These are phyloP conservation scores for Rhingia rostrata DNA, from an alignment of 2,888 invertebrate genomes.

Conservation along the genomic window DNA sequence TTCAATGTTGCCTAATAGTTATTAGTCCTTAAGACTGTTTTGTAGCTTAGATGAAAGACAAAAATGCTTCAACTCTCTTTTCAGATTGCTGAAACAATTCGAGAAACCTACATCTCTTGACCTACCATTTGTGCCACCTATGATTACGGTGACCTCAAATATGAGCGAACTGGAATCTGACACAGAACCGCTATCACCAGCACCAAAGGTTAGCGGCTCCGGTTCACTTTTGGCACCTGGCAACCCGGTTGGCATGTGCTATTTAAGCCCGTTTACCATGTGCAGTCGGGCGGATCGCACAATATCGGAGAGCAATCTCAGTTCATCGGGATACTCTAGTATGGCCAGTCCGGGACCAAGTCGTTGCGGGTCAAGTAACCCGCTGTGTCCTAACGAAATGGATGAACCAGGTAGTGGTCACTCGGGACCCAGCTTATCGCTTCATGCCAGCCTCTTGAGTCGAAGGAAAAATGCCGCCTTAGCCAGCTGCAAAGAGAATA, in stretches of 20 bases:
- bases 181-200: conserved; percentile 87
- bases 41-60: conserved; percentile 58
- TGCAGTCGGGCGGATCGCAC: conserved; percentile 88
- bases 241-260: conserved; percentile 86
- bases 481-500: conserved; percentile 84
- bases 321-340: conserved; percentile 92
- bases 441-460: conserved; percentile 83
- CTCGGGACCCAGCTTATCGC: conserved; percentile 76
- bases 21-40: conserved; percentile 22
- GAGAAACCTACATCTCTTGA: conserved; percentile 86
- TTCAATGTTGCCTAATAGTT: conserved; percentile 50
- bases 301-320: conserved; percentile 92
- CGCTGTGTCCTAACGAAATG: conserved; percentile 89
- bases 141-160: conserved; percentile 90
- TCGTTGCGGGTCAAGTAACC: conserved; percentile 91
- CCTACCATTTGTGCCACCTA: conserved; percentile 86
- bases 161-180: conserved; percentile 90
- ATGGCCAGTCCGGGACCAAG: conserved; percentile 94
- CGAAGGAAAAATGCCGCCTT: conserved; percentile 86
- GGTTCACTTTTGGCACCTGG: conserved; percentile 80
- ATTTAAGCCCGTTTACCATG: conserved; percentile 91
- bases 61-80: conserved; percentile 68
- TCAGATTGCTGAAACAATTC: conserved; percentile 85
- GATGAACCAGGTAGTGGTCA: conserved; percentile 87
- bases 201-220: conserved; percentile 84